phyloP scores from a whole-genome alignment of 1,140 invertebrate species.

The Drosophila kohkoa region DNA sequence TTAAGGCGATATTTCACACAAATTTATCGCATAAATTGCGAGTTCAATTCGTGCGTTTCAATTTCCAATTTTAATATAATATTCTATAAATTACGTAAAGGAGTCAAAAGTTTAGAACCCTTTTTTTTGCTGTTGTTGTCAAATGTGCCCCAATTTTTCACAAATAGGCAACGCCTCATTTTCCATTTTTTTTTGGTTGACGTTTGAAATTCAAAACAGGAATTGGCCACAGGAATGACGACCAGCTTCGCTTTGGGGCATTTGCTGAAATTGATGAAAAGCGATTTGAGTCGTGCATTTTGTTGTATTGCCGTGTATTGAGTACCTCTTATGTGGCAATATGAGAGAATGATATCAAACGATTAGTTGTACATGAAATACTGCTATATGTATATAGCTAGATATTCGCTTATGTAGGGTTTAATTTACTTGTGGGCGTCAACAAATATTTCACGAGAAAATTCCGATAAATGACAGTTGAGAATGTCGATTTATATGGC shows the following conservation, averaged over 20 bases:
- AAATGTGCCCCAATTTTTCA: conserved; percentile 44
- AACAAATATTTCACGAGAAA: conserved; percentile 7
- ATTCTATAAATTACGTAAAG: conserved; percentile 37
- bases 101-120: conserved; percentile 14
- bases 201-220: conserved; percentile 59
- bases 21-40: conserved; percentile 20
- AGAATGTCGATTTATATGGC: conserved; percentile 4
- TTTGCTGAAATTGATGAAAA: conserved; percentile 38
- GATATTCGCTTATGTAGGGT: conserved; percentile 1
- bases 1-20: conserved; percentile 41
- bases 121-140: conserved; percentile 5
- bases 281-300: conserved; percentile 30
- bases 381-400: neutral
- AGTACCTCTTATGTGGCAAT: conserved; percentile 21
- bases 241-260: conserved; percentile 3
- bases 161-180: neutral
- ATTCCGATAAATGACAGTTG: neutral
- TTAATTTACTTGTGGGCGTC: neutral
- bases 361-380: conserved; percentile 19
- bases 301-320: conserved; percentile 13
- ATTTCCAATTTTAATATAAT: conserved; percentile 34
- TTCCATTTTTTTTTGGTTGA: neutral
- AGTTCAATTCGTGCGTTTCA: conserved; percentile 1
- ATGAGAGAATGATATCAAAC: conserved; percentile 26
- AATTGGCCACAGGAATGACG: conserved; percentile 33